Conservation (phyloP, 2,888 invertebrate species). For the Clunio marinus region DNA sequence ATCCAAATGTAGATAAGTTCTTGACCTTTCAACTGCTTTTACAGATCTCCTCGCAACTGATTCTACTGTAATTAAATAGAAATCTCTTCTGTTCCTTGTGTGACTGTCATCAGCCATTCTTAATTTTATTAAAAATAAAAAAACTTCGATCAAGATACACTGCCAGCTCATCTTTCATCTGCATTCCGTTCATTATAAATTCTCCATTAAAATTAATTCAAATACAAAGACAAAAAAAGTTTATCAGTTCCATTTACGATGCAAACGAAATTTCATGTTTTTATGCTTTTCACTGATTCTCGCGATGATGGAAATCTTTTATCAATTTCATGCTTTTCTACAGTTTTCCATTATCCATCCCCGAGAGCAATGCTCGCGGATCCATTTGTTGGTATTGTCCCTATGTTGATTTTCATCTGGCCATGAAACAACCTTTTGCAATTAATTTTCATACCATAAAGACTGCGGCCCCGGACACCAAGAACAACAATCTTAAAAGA, state of each 20-base stretch:
- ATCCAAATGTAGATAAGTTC: neutral
- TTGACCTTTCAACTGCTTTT: neutral
- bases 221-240: neutral
- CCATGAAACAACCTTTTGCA: constrained; percentile 34
- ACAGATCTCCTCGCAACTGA: too few species aligned
- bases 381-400: neutral
- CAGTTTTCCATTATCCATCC: neutral
- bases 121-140: too few species aligned
- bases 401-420: constrained; percentile 24
- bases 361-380: neutral
- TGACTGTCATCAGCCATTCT: too few species aligned
- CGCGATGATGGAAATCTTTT: neutral
- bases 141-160: too few species aligned
- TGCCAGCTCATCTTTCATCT: too few species aligned
- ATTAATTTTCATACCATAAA: constrained; percentile 33
- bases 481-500: neutral
- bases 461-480: too few species aligned
- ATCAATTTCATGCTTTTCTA: neutral
- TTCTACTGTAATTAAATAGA: too few species aligned
- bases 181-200: constrained; percentile 14
- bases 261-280: neutral
- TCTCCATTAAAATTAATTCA: neutral
- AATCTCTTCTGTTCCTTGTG: too few species aligned
- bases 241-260: too few species aligned
- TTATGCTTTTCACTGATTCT: neutral